phyloP scores from a whole-genome alignment of 2,113 vertebrate genomes.

The Pseudorasbora parva region DNA sequence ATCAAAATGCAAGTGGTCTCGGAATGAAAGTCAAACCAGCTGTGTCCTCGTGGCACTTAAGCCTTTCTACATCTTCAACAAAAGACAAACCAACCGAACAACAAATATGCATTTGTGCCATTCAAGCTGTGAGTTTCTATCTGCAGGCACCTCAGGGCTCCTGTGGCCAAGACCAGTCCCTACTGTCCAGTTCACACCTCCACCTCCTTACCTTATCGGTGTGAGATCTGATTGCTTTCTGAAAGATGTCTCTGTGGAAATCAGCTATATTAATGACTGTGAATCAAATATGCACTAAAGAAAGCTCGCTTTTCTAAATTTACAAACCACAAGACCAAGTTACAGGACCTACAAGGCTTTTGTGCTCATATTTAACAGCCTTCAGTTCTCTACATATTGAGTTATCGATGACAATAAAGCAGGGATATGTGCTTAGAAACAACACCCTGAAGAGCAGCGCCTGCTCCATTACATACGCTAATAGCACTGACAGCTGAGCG shows the following conservation, averaged over 20 bases:
- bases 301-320: background rate
- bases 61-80: background rate
- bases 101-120: slow-evolving; percentile 58
- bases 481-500: slow-evolving; percentile 98
- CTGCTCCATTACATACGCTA: slow-evolving; percentile 99
- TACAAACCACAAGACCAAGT: slow-evolving; percentile 46
- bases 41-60: background rate
- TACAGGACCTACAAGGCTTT: slow-evolving; percentile 58
- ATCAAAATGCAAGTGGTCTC: slow-evolving; percentile 46
- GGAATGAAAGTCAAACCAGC: no score
- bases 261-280: slow-evolving; percentile 13
- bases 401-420: slow-evolving; percentile 82
- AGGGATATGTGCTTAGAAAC: slow-evolving; percentile 90
- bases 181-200: slow-evolving; percentile 60
- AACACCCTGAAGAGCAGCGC: slow-evolving; percentile 93
- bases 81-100: background rate
- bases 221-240: slow-evolving; percentile 5
- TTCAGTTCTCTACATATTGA: slow-evolving; percentile 95
- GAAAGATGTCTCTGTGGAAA: slow-evolving; percentile 4
- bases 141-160: slow-evolving; percentile 81
- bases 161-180: slow-evolving; percentile 81
- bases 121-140: slow-evolving; percentile 75
- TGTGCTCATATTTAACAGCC: slow-evolving; percentile 73
- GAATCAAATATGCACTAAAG: background rate
- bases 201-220: background rate